phyloP scores from a whole-genome alignment of 2,888 invertebrate genomes.

The Apotomis betuletana region DNA sequence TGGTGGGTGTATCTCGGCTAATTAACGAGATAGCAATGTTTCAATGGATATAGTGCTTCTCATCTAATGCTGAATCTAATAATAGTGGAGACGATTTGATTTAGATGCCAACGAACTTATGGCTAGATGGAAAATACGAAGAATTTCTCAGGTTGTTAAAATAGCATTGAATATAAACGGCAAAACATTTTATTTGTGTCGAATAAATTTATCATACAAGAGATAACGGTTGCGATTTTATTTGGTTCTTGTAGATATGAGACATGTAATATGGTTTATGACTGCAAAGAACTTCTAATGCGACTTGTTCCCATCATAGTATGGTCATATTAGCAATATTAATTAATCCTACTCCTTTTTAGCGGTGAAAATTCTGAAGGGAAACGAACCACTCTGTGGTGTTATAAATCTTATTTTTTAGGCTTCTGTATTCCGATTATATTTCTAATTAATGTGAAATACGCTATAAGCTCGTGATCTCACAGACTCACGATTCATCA shows the following conservation, averaged over 20 bases:
- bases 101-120: conserved; percentile 13
- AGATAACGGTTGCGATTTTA: no score
- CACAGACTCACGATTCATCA: conserved; percentile 1
- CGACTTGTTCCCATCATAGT: no score
- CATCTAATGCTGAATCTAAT: not conserved
- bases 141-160: not conserved
- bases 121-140: not conserved
- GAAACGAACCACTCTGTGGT: no score
- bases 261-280: no score
- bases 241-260: no score
- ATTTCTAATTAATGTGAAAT: not conserved
- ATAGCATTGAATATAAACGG: not conserved
- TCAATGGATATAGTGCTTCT: conserved; percentile 1
- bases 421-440: not conserved
- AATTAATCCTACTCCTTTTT: no score
- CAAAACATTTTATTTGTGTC: not conserved
- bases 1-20: conserved; percentile 12
- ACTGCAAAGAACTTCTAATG: no score
- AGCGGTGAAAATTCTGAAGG: no score
- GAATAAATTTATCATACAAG: no score
- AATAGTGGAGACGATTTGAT: not conserved
- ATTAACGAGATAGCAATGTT: conserved; percentile 11
- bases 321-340: no score
- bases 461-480: not conserved
- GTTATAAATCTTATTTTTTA: not conserved